phyloP scores from a whole-genome alignment of 2,113 vertebrate genomes.

The Bungarus multicinctus region DNA sequence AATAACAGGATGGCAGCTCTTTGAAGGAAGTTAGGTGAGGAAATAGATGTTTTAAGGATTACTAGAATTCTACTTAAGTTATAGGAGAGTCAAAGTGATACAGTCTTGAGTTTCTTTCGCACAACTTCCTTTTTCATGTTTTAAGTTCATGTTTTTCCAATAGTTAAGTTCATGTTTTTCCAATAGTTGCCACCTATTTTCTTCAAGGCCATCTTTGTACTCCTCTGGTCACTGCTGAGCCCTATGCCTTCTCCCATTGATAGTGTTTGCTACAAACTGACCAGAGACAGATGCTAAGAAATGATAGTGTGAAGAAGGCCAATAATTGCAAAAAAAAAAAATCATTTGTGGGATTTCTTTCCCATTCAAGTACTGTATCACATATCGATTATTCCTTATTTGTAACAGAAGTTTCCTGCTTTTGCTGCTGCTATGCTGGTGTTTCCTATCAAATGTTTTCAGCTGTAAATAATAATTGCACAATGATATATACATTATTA shows the following conservation, averaged over 20 bases:
- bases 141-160: not conserved
- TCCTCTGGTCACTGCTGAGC: not conserved
- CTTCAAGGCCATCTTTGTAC: not conserved
- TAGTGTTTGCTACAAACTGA: not conserved
- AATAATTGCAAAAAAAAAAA: not conserved
- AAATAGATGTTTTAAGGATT: not conserved
- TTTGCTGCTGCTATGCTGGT: not conserved
- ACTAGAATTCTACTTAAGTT: not conserved
- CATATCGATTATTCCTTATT: not conserved
- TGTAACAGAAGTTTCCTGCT: not conserved
- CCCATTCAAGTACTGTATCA: not conserved
- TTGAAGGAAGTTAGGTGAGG: too few species aligned
- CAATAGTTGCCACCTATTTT: not conserved
- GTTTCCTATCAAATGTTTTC: not conserved
- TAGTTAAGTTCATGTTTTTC: not conserved
- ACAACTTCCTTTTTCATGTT: not conserved
- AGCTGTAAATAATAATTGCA: not conserved
- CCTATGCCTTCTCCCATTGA: not conserved
- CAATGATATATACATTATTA: not conserved
- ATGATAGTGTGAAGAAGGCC: not conserved
- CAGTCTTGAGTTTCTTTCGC: not conserved
- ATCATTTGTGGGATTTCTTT: not conserved
- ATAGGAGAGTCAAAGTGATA: not conserved
- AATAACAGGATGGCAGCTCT: too few species aligned
- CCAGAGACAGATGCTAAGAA: not conserved